These are phyloP conservation scores for Spermophilus dauricus DNA, from an alignment of 2,113 vertebrate genomes.

Conservation along the genomic window DNA sequence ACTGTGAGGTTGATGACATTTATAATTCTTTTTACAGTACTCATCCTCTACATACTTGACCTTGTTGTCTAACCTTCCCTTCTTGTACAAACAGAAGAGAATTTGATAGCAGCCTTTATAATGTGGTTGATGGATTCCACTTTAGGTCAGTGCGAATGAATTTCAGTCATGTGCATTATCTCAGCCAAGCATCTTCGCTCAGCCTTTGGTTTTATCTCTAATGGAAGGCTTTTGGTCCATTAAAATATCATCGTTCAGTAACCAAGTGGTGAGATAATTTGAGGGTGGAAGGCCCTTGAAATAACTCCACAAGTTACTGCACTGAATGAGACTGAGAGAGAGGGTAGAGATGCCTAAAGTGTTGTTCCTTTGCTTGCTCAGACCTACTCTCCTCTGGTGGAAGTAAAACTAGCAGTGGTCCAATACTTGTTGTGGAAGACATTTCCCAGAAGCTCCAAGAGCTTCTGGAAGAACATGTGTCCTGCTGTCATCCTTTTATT, in stretches of 20 bases:
- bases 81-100: background rate
- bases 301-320: background rate
- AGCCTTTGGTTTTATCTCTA: slow-evolving; percentile 30
- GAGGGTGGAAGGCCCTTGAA: background rate
- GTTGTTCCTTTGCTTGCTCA: background rate
- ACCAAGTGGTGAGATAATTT: background rate
- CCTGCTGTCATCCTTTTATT: background rate
- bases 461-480: background rate
- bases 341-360: background rate
- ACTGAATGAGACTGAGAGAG: background rate
- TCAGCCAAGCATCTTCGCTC: background rate
- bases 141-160: slow-evolving; percentile 1
- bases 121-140: background rate
- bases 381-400: background rate
- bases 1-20: background rate
- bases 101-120: background rate
- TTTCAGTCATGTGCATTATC: slow-evolving; percentile 17
- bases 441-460: background rate
- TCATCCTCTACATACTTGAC: slow-evolving; percentile 8
- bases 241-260: slow-evolving; percentile 24
- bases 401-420: background rate
- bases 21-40: background rate
- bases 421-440: background rate
- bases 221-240: background rate
- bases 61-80: slow-evolving; percentile 2